Conservation (phyloP, 2,797 vertebrate genomes). For the Limosa lapponica region DNA sequence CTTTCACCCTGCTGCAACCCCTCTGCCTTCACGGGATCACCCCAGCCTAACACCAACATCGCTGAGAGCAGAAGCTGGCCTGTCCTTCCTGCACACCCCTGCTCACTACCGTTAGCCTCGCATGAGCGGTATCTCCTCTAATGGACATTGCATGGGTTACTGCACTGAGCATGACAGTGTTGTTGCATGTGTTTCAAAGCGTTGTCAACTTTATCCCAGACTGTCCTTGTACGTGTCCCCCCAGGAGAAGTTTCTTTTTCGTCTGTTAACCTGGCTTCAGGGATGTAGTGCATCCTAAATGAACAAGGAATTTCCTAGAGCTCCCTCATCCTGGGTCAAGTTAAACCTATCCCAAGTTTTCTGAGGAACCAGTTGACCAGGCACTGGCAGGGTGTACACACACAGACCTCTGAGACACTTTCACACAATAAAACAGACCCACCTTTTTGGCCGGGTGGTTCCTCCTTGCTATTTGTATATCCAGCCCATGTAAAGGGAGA, state of each 20-base stretch:
- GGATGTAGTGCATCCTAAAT: background rate
- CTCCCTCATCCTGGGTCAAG: background rate
- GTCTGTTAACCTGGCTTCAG: background rate
- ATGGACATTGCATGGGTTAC: constrained; percentile 55
- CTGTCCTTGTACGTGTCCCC: background rate
- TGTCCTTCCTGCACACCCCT: background rate
- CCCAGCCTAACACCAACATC: background rate
- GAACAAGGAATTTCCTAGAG: background rate
- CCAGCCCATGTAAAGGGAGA: background rate
- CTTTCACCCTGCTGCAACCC: background rate
- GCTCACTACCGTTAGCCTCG: background rate
- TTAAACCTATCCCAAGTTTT: background rate
- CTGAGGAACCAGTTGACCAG: background rate
- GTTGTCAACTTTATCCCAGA: background rate
- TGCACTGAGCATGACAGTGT: background rate
- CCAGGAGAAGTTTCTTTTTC: background rate
- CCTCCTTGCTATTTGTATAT: background rate
- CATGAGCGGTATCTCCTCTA: constrained; percentile 61
- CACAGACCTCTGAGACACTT: background rate
- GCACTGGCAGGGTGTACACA: background rate
- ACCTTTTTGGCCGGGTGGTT: background rate
- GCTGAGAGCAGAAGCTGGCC: background rate
- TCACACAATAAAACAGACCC: background rate
- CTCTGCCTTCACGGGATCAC: background rate
- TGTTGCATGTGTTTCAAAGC: constrained; percentile 27